Evolutionary conservation across 2,797 vertebrate genomes (phyloP).

Genomic region (Danionella dracula): DNA sequence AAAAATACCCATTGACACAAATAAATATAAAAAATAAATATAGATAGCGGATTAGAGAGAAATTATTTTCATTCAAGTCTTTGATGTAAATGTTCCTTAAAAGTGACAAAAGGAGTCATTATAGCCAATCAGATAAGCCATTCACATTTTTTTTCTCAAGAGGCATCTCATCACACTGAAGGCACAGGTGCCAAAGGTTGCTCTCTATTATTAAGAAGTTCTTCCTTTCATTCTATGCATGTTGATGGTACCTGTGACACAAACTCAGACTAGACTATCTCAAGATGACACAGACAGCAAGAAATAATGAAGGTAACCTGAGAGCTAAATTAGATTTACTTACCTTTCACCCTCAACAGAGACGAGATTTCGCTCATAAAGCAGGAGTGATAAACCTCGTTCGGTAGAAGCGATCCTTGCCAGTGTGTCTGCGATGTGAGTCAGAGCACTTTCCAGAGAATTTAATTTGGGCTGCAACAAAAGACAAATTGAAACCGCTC

Average conservation of each 20-base stretch:
- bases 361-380: constrained; percentile 76
- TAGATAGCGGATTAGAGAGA: too few species aligned
- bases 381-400: constrained; percentile 81
- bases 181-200: constrained; percentile 4
- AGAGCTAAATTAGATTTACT: constrained; percentile 40
- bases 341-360: constrained; percentile 70
- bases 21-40: too few species aligned
- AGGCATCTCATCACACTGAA: not conserved
- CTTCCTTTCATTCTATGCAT: not conserved
- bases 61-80: too few species aligned
- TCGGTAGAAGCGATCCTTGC: constrained; percentile 82
- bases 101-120: too few species aligned
- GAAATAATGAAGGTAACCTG: constrained; percentile 16
- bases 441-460: constrained; percentile 74
- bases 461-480: constrained; percentile 67
- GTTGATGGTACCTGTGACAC: not conserved
- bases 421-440: constrained; percentile 82
- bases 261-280: not conserved
- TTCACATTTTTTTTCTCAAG: not conserved
- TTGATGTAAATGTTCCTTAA: too few species aligned
- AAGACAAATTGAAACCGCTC: constrained; percentile 41
- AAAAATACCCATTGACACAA: too few species aligned
- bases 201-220: not conserved
- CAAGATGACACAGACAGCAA: not conserved
- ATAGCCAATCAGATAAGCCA: too few species aligned